Evolutionary conservation across 2,797 vertebrate genomes (phyloP).

Genomic region (Helicolenus hilgendorfi): DNA sequence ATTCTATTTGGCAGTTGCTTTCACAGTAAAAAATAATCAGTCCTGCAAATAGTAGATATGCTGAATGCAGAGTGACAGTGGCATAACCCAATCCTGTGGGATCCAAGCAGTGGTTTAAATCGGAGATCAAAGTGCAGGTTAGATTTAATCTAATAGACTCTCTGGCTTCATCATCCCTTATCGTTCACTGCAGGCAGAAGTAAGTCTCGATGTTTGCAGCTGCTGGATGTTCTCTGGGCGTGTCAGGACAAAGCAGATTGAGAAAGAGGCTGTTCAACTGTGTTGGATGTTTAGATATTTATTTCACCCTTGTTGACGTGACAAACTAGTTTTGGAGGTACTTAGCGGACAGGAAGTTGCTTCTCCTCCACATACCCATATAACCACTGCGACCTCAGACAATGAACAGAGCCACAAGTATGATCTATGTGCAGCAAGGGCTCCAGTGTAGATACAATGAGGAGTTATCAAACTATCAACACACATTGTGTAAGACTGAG

Average conservation of each 20-base stretch:
- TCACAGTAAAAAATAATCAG: not conserved
- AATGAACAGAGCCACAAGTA: constrained; percentile 38
- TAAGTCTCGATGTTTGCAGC: constrained; percentile 34
- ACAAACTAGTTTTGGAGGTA: constrained; percentile 51
- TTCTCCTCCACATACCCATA: constrained; percentile 20
- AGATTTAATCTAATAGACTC: not conserved
- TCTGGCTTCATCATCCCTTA: constrained; percentile 1
- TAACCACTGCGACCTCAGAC: constrained; percentile 32
- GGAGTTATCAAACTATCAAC: constrained; percentile 47
- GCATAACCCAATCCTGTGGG: not conserved
- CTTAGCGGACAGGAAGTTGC: constrained; percentile 32
- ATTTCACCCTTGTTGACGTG: constrained; percentile 12
- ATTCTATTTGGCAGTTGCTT: not conserved
- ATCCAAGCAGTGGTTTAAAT: not conserved
- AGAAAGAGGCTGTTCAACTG: constrained; percentile 33
- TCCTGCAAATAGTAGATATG: not conserved
- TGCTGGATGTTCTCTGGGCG: constrained; percentile 24
- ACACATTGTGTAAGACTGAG: constrained; percentile 45
- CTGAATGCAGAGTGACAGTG: not conserved
- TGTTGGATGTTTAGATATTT: constrained; percentile 47
- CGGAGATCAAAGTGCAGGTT: not conserved
- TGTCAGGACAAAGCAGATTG: constrained; percentile 42
- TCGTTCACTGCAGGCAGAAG: constrained; percentile 7
- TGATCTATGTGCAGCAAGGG: constrained; percentile 5
- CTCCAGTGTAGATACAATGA: constrained; percentile 18